Conservation (phyloP, 2,888 invertebrate genomes). For the Resseliella maxima region DNA sequence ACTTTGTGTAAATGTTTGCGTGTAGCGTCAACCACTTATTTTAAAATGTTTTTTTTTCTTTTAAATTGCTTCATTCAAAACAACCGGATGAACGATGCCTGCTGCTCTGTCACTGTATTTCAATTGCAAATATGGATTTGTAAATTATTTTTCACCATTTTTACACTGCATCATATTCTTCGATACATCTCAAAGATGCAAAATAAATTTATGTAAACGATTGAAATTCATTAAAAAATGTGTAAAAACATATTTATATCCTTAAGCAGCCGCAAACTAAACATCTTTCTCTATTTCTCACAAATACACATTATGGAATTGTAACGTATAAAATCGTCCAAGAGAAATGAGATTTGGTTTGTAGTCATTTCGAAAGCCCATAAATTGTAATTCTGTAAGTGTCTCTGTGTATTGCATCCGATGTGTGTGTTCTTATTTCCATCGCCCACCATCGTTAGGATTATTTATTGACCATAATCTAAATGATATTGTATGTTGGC, state of each 20-base stretch:
- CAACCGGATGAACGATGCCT: constrained; percentile 29
- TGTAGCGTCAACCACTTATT: constrained; percentile 27
- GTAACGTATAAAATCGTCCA: not conserved
- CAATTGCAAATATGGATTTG: constrained; percentile 1
- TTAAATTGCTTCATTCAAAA: not conserved
- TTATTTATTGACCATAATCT: constrained; percentile 51
- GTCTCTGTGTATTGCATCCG: not conserved
- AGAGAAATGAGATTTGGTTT: not conserved
- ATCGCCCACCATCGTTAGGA: constrained; percentile 51
- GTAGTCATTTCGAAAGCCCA: not conserved
- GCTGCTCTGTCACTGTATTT: not conserved
- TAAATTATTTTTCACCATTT: constrained; percentile 1
- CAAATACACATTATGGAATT: not conserved
- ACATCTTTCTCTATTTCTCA: not conserved
- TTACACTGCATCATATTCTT: not conserved
- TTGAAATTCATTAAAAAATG: constrained; percentile 24
- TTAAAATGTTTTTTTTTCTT: not conserved
- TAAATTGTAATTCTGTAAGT: not conserved
- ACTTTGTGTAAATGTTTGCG: not conserved
- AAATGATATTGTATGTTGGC: not conserved
- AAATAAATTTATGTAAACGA: constrained; percentile 13
- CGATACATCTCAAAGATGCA: not conserved
- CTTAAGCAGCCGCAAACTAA: constrained; percentile 21
- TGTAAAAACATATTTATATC: constrained; percentile 28
- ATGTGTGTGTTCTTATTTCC: constrained; percentile 39